Base-by-base conservation (phyloP, 2,888 invertebrate genomes). In the Trissolcus japonicus region DNA sequence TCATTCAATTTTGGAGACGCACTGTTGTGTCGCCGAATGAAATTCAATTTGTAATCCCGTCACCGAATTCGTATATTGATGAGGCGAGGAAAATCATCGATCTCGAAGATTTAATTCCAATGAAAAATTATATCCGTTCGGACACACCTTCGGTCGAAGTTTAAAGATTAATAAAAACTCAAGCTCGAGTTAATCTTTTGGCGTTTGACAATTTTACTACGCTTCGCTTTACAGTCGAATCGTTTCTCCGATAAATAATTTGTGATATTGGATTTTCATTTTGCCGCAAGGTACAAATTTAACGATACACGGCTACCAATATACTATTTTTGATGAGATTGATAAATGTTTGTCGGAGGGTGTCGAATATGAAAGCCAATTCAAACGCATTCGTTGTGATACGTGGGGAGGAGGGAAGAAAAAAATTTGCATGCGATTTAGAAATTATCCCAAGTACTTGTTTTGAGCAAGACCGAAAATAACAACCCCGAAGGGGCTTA, bases 41-140 rank as follows among this genome's bases (percentile, higher is more conserved):
- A 71, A 76, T 57, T 71, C 62, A 71, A 76, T 76, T 76, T 71
- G 43, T 60, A 61, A 46, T 55, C 40, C 59, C 56, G 75, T 56
- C 62, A 14, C 25, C 57, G 41, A 43, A 25, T 16, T 68, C 50
- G 41, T 51, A 54, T 56, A n/a, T n/a, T 51, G 53, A 74, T 67
- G n/a, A 62, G 57, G 40, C 61, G 48, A 68, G 4, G 46, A 2
- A 16, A n/a, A 46, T 46, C 16, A 6, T n/a, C n/a, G 46, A 29
- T 29, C 29, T 9, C 2, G 6, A 29, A 6, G 29, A 9, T 29
- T 29, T 29, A 2, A 1, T 74, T 51, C 57, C 51, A 68, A 59
- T 46, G 46, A 41, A 41, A 41, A 41, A 41, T 4, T 4, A 29
- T 6, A 29, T 29, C 6, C 29, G 1, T 1, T 29, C 29, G 6